phyloP scores from a whole-genome alignment of 2,797 vertebrate genomes.

The Adrianichthys oophorus region DNA sequence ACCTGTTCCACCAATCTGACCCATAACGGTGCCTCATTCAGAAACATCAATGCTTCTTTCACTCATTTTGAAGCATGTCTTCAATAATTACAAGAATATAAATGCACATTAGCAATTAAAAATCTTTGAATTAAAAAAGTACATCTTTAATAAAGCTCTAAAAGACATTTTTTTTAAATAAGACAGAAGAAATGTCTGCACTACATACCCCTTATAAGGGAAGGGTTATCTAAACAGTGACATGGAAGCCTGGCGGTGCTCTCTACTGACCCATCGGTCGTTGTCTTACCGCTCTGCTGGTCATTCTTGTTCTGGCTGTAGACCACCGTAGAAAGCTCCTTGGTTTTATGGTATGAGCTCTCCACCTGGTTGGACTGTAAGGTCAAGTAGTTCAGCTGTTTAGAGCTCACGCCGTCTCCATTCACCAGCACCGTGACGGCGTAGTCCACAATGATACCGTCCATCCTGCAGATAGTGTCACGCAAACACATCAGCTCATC shows the following conservation, averaged over 20 bases:
- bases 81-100: too few species aligned
- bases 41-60: too few species aligned
- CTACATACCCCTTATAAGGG: too few species aligned
- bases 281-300: constrained; percentile 67
- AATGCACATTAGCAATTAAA: too few species aligned
- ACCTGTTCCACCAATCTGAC: too few species aligned
- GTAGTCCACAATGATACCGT: constrained; percentile 83
- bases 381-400: constrained; percentile 88
- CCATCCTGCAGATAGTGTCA: constrained; percentile 47
- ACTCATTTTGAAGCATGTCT: too few species aligned
- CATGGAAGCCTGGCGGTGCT: background rate
- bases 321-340: constrained; percentile 79
- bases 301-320: constrained; percentile 82
- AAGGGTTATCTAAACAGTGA: background rate
- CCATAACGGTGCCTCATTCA: too few species aligned
- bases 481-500: constrained; percentile 7
- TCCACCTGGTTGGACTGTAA: constrained; percentile 92
- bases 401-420: constrained; percentile 77
- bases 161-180: too few species aligned
- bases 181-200: too few species aligned
- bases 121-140: too few species aligned
- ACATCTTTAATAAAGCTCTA: too few species aligned
- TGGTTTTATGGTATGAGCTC: constrained; percentile 78
- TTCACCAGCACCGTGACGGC: constrained; percentile 85
- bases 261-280: background rate